Evolutionary conservation across 2,113 vertebrate genomes (phyloP).

Genomic region (Raja brachyura): DNA sequence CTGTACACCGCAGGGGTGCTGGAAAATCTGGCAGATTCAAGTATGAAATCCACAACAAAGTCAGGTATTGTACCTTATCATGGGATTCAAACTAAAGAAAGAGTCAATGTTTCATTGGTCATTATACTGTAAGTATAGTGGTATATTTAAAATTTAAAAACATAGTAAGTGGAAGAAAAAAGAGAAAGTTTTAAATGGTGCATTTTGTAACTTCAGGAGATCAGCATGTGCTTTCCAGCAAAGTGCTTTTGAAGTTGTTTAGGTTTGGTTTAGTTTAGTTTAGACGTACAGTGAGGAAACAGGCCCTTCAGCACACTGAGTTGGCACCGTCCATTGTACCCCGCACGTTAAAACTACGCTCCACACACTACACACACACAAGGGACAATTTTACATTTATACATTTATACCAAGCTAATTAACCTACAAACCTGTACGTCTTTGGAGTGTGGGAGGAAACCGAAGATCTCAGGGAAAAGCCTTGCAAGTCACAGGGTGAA

Average conservation of each 20-base stretch:
- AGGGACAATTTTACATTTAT: too few relatives aligned
- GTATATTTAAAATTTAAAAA: neutral
- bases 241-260: neutral
- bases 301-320: too few relatives aligned
- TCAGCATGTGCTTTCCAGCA: neutral
- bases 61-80: constrained; percentile 44
- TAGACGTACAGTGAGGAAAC: too few relatives aligned
- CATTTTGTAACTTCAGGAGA: neutral
- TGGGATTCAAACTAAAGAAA: neutral
- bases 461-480: too few relatives aligned
- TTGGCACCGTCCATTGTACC: too few relatives aligned
- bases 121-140: neutral
- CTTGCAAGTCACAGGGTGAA: too few relatives aligned
- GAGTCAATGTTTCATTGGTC: neutral
- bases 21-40: constrained; percentile 59
- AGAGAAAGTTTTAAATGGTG: neutral
- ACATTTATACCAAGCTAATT: too few relatives aligned
- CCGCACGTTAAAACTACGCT: too few relatives aligned
- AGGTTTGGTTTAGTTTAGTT: too few relatives aligned
- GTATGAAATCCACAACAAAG: constrained; percentile 45
- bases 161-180: neutral
- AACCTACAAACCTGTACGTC: too few relatives aligned
- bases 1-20: constrained; percentile 59
- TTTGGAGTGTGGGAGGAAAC: too few relatives aligned
- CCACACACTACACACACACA: too few relatives aligned